A percentile compares a stretch with the other conserved stretches of the same genome.
phyloP scores from a whole-genome alignment of 2,888 invertebrate genomes.

The Biston stratarius region DNA sequence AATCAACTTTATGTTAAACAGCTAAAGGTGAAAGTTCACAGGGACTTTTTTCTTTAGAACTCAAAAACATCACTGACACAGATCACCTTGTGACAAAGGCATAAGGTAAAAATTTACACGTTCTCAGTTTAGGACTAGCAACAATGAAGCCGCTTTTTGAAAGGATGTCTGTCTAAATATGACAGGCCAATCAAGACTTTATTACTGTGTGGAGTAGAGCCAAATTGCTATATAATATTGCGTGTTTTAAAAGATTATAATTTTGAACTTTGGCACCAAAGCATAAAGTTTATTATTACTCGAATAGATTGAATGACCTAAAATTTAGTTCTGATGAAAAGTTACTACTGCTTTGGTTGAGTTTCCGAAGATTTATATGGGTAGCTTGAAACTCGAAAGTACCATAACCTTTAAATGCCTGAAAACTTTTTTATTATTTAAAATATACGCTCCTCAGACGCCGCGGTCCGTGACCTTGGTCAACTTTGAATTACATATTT shows the following conservation, averaged over 20 bases:
- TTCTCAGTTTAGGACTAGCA: background rate
- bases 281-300: background rate
- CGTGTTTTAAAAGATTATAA: background rate
- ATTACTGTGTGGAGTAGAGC: background rate
- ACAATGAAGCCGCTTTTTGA: conserved; percentile 9
- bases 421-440: too few relatives aligned
- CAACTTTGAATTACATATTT: too few relatives aligned
- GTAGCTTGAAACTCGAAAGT: too few relatives aligned
- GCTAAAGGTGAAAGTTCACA: conserved; percentile 1
- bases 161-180: conserved; percentile 14
- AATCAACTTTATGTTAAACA: conserved; percentile 6
- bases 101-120: background rate
- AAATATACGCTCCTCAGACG: too few relatives aligned
- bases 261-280: background rate
- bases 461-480: too few relatives aligned
- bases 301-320: background rate
- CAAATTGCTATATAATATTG: background rate
- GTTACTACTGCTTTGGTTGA: background rate
- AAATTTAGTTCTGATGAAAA: background rate
- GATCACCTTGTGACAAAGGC: background rate
- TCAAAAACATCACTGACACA: conserved; percentile 1
- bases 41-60: background rate
- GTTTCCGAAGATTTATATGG: background rate
- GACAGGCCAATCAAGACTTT: conserved; percentile 17
- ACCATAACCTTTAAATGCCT: too few relatives aligned